Percentiles rank a stretch among this genome's conserved stretches.
Conservation (phyloP, 1,140 invertebrate species). For the Maniola jurtina region DNA sequence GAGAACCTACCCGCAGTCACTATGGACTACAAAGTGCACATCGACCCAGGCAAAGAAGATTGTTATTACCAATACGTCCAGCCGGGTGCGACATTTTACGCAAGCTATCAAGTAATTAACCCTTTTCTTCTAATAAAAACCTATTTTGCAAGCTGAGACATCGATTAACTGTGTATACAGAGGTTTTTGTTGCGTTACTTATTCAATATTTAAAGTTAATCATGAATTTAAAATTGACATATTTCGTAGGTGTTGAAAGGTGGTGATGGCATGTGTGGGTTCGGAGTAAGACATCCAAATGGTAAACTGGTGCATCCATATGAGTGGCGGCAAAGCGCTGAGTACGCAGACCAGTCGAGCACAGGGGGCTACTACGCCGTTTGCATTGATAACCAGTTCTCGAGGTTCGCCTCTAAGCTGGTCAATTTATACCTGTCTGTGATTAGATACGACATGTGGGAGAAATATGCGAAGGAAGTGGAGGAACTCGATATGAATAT, state of each 20-base stretch:
- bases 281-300: conserved; percentile 91
- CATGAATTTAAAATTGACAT: conserved; percentile 19
- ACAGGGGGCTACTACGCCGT: conserved; percentile 94
- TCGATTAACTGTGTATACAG: background rate
- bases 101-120: conserved; percentile 91
- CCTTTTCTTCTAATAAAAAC: conserved; percentile 22
- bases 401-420: conserved; percentile 93
- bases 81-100: conserved; percentile 94
- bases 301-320: conserved; percentile 93
- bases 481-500: conserved; percentile 93
- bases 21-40: conserved; percentile 96
- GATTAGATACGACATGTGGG: conserved; percentile 96
- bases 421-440: conserved; percentile 96
- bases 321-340: conserved; percentile 91
- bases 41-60: conserved; percentile 96
- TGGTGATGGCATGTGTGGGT: conserved; percentile 95
- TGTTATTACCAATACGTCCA: conserved; percentile 97
- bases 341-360: conserved; percentile 91
- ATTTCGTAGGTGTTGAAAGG: conserved; percentile 87
- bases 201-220: background rate
- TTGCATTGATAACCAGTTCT: conserved; percentile 97
- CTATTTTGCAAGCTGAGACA: conserved; percentile 20
- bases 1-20: conserved; percentile 92
- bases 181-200: background rate
- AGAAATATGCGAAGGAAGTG: conserved; percentile 93